These are phyloP conservation scores for Scotopteryx bipunctaria DNA, from an alignment of 2,888 invertebrate genomes.

Conservation along the genomic window DNA sequence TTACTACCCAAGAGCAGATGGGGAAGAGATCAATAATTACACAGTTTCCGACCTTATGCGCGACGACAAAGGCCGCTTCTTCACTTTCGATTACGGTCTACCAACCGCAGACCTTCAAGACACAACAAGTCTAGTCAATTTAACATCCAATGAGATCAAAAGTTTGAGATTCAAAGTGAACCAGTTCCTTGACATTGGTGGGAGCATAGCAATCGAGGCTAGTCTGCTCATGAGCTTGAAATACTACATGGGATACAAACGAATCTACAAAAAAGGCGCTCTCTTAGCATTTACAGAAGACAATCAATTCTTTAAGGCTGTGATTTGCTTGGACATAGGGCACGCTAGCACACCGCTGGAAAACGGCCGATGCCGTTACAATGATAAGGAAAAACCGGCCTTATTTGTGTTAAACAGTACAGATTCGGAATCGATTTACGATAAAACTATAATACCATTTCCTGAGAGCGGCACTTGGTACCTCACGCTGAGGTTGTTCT, in stretches of 20 bases:
- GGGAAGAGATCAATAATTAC: conserved; percentile 56
- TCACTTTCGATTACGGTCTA: conserved; percentile 89
- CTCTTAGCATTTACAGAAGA: conserved; percentile 71
- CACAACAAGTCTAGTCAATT: conserved; percentile 85
- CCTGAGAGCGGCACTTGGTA: conserved; percentile 94
- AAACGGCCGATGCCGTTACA: conserved; percentile 84
- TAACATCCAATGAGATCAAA: conserved; percentile 85
- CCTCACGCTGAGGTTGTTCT: conserved; percentile 88
- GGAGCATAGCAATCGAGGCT: conserved; percentile 88
- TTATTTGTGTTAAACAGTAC: conserved; percentile 86
- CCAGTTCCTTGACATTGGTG: conserved; percentile 90
- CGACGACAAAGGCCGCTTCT: conserved; percentile 88
- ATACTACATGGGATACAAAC: conserved; percentile 75
- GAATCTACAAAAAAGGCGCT: conserved; percentile 52
- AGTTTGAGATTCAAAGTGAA: conserved; percentile 88
- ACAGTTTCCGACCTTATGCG: conserved; percentile 69
- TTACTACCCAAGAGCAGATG: conserved; percentile 49
- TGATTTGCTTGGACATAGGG: conserved; percentile 85
- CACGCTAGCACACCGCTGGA: conserved; percentile 84
- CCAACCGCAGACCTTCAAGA: conserved; percentile 85
- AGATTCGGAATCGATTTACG: conserved; percentile 84
- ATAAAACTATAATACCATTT: conserved; percentile 88
- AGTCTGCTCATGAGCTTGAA: conserved; percentile 85
- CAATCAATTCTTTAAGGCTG: conserved; percentile 79
- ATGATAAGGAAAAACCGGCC: conserved; percentile 78